Evolutionary conservation across 2,113 vertebrate genomes (phyloP), one percentile per base, ranked within the genome.

Genomic region (Theristicus caerulescens): DNA sequence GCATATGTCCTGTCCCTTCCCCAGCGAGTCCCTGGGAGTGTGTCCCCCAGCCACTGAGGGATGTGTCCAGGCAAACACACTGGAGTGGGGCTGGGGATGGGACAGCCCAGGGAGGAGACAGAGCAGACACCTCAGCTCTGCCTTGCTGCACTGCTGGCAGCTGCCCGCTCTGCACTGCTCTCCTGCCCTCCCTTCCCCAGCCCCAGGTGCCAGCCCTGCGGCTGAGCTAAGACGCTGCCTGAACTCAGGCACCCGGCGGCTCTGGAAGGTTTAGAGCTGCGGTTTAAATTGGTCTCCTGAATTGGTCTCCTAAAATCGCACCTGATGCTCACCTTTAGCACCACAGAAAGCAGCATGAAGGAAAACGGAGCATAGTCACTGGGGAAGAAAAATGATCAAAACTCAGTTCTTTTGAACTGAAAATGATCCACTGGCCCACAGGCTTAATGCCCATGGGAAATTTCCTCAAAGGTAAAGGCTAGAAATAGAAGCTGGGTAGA

Each of bases 11-110:
- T 80, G 16, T 36, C 21, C 22, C 20, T 66, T 83, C 17, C 34
- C 20, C 31, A 49, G 24, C 0, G 4, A 54, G 42, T 13, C 10
- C 25, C 19, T n/a, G 17, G 22, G 36, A 89, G 2, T 14, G 8
- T 11, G 3, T 10, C 36, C n/a, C 13, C 32, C 74, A 51, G 0
- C 4, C 15, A 42, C n/a, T 9, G 11, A 67, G 24, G 24, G 34
- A 70, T 54, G 14, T 16, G 6, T 36, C 12, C 70, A 55, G n/a
- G 38, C 13, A 73, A 86, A 74, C 8, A 38, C 36, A 38, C 6
- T 16, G 3, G 16, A 5, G 8, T 29, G 13, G 24, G 7, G 36
- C 0, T 52, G 51, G 15, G 22, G 5, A 10, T 32, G 46, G 9
- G 9, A 11, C 12, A 62, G 42, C 24, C 24, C 47, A 49, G 42